Base-by-base conservation (phyloP, 2,797 vertebrate genomes). In the Pseudopleuronectes americanus region DNA sequence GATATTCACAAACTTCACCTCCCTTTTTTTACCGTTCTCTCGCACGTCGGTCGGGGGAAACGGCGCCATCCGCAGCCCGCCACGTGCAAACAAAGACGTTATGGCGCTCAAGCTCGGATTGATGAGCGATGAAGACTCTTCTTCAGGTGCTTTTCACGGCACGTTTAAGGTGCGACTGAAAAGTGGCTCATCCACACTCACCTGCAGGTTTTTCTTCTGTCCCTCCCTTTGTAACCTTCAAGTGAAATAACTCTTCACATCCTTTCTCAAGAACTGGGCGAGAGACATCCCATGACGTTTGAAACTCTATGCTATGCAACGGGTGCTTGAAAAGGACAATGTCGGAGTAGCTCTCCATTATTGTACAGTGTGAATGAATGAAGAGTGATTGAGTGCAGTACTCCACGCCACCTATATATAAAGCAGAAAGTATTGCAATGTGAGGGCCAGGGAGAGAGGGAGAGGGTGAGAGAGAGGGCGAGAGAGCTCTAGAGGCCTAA, bases 361-460 rank as follows among this genome's bases (percentile, higher is more conserved):
- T 87, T 74, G 87, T 86, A 85, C 87, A 83, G 87, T 87, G 86
- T 84, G 89, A 87, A 90, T 91, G 87, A 90, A 91, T 89, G 88
- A 91, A 92, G 87, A 88, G 88, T 90, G 88, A 92, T 93, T 91
- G 92, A 92, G 90, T 89, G 90, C 88, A 82, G 85, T 87, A 69
- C 92, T 91, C 85, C 89, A 90, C 58, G 28, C 80, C 87, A 83
- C 87, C 88, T 89, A 86, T 90, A 89, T 84, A 89, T 84, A 85
- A 87, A 88, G 87, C 76, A 78, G 62, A 82, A 82, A 85, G 85
- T 89, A 92, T 87, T 89, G 90, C 91, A 88, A 90, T 86, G 90
- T 85, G 87, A 90, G 88, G 81, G 87, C 66, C 76, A 17, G 72
- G 74, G 85, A 61, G 85, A 60, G 83, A 74, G 77, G 76, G 87